Conservation (phyloP, 2,113 vertebrate genomes). For the Myanophis thanlyinensis region DNA sequence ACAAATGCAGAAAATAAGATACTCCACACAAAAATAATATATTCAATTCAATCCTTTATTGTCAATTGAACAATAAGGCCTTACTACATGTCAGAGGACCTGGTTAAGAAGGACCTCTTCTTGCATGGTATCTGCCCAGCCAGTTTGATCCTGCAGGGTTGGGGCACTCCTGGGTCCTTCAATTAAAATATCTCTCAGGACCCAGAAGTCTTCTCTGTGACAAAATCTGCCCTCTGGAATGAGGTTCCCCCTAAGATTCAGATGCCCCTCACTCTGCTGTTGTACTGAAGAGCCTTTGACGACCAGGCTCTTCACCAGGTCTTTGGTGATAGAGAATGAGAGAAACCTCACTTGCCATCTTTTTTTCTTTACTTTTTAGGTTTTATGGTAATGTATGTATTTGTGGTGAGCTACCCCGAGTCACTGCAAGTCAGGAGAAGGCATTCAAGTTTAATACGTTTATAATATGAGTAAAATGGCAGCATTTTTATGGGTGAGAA, state of each 20-base stretch:
- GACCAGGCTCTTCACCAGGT: not conserved
- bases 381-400: not conserved
- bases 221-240: not conserved
- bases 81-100: not conserved
- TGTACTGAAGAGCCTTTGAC: not conserved
- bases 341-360: not conserved
- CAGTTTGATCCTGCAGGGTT: not conserved
- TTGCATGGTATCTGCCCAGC: not conserved
- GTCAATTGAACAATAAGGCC: too few relatives aligned
- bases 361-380: not conserved
- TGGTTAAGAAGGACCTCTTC: not conserved
- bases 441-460: not conserved
- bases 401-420: not conserved
- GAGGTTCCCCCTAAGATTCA: not conserved
- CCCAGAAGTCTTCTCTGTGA: not conserved
- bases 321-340: not conserved
- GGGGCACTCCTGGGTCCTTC: not conserved
- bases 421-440: not conserved
- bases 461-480: not conserved
- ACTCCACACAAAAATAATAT: not conserved
- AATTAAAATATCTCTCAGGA: not conserved
- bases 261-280: not conserved
- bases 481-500: not conserved
- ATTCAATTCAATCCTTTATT: too few relatives aligned
- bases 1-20: not conserved